Evolutionary conservation across 2,113 vertebrate species (phyloP).

Genomic region (Centropristis striata): DNA sequence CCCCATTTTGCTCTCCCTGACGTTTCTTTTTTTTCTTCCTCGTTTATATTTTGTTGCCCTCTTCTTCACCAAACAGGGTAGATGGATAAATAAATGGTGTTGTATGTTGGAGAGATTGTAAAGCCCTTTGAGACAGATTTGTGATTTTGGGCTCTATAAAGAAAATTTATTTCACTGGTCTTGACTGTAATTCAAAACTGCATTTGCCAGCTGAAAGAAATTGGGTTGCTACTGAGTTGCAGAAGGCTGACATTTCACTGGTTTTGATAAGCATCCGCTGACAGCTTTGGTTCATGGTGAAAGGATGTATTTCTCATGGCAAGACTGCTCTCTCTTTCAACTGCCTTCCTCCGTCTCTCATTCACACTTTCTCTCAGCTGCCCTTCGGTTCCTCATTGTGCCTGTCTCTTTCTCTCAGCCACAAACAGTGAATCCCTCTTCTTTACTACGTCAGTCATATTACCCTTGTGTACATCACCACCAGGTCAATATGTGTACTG

Average conservation of each 20-base stretch:
- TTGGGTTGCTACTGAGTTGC: slow-evolving; percentile 33
- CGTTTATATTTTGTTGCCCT: not conserved
- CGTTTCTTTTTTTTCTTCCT: not conserved
- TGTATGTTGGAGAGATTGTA: slow-evolving; percentile 13
- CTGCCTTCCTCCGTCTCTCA: slow-evolving; percentile 28
- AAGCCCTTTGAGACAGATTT: slow-evolving; percentile 32
- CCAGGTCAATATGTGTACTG: slow-evolving; percentile 51
- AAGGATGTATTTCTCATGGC: slow-evolving; percentile 63
- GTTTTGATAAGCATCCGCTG: slow-evolving; percentile 76
- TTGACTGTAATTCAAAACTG: slow-evolving; percentile 42
- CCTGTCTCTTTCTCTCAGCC: slow-evolving; percentile 20
- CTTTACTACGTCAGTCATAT: slow-evolving; percentile 37
- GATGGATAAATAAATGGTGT: slow-evolving; percentile 6
- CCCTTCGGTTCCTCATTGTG: slow-evolving; percentile 41
- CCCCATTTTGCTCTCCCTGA: not conserved
- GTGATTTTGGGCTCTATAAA: slow-evolving; percentile 27
- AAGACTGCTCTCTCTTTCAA: slow-evolving; percentile 44
- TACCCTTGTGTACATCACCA: slow-evolving; percentile 32
- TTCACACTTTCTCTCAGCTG: slow-evolving; percentile 24
- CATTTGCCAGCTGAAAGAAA: slow-evolving; percentile 38
- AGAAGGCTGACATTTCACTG: slow-evolving; percentile 56
- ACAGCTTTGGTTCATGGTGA: slow-evolving; percentile 70
- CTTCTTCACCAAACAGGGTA: slow-evolving; percentile 10
- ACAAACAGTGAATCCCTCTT: slow-evolving; percentile 29
- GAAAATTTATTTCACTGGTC: slow-evolving; percentile 31